Evolutionary conservation across 2,113 vertebrate species (phyloP), one percentile per base, ranked within the genome.

Genomic region (Centropus bengalensis): DNA sequence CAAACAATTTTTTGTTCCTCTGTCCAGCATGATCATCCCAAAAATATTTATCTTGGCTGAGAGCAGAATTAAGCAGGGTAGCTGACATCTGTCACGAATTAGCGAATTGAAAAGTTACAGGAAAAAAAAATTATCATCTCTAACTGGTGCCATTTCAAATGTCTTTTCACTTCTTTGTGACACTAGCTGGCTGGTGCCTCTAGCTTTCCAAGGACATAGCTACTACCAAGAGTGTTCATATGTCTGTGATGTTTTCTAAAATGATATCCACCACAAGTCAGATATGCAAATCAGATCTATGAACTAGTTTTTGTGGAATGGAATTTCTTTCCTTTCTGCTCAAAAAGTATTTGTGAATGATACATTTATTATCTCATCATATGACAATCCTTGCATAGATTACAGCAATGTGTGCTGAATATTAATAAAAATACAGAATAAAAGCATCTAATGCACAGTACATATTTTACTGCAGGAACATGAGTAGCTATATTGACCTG

Each of bases 1-100:
- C 75, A 97, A 94, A 74, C 45, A 92, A 55, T 86, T 91, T 94
- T 91, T 42, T 90, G 42, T 89, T 95, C 68, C 42, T n/a, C 16
- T 82, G 28, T 59, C 91, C 70, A 87, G 32, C 5, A 9, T 94
- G 44, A 67, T 92, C 70, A 96, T 94, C 67, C 33, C 74, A 42
- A 91, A 93, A 95, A 91, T 87, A 95, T 96, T 95, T 94, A 58
- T 85, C 52, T 93, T 97, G 95, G 93, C 84, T 94, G 82, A 85
- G 47, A 85, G 55, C 24, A 92, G 89, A 91, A 91, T 67, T 49
- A 74, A 88, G 78, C 79, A 70, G 55, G 42, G 58, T 89, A 82
- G 89, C 78, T 91, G 84, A 93, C 89, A 88, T 95, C 91, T 96
- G 95, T 87, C 94, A 76, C 0, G 6, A 42, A 94, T 97, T 91